A percentile compares a stretch with the other conserved stretches of the same genome.
phyloP scores from a whole-genome alignment of 2,888 invertebrate species.

The Archips xylosteana region DNA sequence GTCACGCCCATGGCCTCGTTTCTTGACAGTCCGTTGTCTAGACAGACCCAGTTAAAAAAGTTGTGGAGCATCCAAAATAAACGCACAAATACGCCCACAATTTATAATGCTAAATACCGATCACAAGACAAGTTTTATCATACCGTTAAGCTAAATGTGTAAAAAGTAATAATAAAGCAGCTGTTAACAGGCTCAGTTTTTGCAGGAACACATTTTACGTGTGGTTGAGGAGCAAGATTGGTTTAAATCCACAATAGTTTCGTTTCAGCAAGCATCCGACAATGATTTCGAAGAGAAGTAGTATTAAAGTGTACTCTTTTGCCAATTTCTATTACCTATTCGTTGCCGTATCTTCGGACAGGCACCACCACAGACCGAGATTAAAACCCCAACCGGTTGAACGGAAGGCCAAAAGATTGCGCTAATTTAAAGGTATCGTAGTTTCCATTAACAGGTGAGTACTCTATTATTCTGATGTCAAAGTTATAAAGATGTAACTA shows the following conservation, averaged over 20 bases:
- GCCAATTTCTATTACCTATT: neutral
- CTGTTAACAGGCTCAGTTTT: no score
- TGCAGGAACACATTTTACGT: no score
- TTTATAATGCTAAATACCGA: neutral
- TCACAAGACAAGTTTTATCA: neutral
- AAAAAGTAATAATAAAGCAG: neutral
- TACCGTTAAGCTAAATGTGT: neutral
- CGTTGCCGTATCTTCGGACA: neutral
- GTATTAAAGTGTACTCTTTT: neutral
- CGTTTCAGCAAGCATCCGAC: no score
- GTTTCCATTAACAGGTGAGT: neutral
- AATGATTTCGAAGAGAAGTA: neutral
- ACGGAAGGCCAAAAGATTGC: neutral
- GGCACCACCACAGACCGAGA: slow-evolving; percentile 1
- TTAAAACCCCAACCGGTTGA: neutral
- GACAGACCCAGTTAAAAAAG: slow-evolving; percentile 15
- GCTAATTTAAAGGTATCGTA: neutral
- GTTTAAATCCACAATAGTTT: no score
- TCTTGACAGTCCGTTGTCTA: slow-evolving; percentile 30
- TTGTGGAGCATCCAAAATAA: neutral
- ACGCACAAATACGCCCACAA: neutral
- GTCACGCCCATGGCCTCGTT: slow-evolving; percentile 30
- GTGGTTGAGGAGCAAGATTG: no score
- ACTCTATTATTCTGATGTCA: no score
- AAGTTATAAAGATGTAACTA: no score